phyloP scores from a whole-genome alignment of 2,113 vertebrate genomes.

The Dolichallabes microphthalmus region DNA sequence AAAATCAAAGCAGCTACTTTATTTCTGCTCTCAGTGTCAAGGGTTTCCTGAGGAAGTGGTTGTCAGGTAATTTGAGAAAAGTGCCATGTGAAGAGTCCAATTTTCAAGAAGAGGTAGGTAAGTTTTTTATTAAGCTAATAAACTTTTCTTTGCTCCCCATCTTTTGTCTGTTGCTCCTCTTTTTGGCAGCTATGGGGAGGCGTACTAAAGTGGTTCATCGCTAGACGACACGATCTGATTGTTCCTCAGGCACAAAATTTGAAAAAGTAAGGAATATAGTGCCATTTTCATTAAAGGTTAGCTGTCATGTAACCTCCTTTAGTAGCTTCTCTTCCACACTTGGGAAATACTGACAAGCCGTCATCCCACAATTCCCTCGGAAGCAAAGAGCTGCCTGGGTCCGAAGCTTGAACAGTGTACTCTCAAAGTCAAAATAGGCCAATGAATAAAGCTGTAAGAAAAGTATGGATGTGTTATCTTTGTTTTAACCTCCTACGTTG shows the following conservation, averaged over 20 bases:
- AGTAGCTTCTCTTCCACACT: neutral
- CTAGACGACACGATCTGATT: slow-evolving; percentile 65
- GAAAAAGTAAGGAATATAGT: slow-evolving; percentile 60
- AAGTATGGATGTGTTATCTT: neutral
- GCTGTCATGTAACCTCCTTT: slow-evolving; percentile 59
- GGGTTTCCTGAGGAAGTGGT: slow-evolving; percentile 46
- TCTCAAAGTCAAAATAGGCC: neutral
- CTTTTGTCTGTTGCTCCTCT: slow-evolving; percentile 18
- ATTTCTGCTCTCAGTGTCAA: slow-evolving; percentile 27
- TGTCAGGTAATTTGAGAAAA: slow-evolving; percentile 59
- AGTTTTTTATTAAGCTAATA: slow-evolving; percentile 55
- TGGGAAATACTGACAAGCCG: neutral
- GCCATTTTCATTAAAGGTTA: slow-evolving; percentile 65
- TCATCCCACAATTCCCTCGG: neutral
- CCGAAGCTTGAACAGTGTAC: neutral
- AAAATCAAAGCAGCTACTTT: slow-evolving; percentile 10
- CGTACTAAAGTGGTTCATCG: slow-evolving; percentile 70
- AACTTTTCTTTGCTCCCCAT: slow-evolving; percentile 57
- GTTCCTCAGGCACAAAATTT: slow-evolving; percentile 51
- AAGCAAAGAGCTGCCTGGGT: neutral
- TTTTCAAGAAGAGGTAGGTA: slow-evolving; percentile 57
- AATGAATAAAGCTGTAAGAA: neutral
- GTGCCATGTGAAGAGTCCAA: slow-evolving; percentile 54
- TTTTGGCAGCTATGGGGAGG: neutral
- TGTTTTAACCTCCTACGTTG: neutral